Evolutionary conservation across 1,140 invertebrate genomes (phyloP), one percentile per base, ranked within the genome.

Genomic region (Orussus abietinus): DNA sequence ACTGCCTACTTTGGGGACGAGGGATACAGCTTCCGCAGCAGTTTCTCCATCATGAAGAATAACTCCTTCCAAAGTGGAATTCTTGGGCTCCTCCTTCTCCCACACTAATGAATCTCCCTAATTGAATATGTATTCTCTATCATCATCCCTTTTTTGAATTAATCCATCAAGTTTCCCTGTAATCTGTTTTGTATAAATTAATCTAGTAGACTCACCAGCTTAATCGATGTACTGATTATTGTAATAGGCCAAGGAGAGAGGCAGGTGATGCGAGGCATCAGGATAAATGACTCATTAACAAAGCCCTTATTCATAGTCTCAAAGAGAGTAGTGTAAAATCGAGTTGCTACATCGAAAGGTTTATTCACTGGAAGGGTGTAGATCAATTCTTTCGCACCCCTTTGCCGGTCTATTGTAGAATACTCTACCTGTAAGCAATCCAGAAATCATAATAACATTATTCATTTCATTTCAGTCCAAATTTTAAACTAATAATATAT

Each of bases 331-430:
- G 81, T 78, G 28, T 80, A 75, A 74, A 81, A 85, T 55, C 80
- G 79, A n/a, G 82, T 80, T 3, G 73, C 67, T 6, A 85, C 72
- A 54, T 85, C 83, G 65, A 87, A 85, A 31, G 84, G 82, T 56
- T 85, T 83, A 1, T 81, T 76, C 7, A 84, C 77, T 48, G 79
- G 70, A 22, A 86, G 70, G 48, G 76, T 72, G 46, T 83, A 75
- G 6, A 56, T 74, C 45, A 80, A 74, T 55, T 83, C 81, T 63
- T 80, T 84, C 10, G 73, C 64, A 50, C 73, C 70, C 43, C 56
- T 70, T 32, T 57, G 58, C 47, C 63, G 42, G 12, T 64, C 57
- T 11, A 54, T 43, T 20, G 64, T 64, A 10, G 50, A 61, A 45
- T 75, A 76, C 3, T 75, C 66, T 12, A 67, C 47, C 57, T 76